These are phyloP conservation scores for Lutraria lutraria DNA, from an alignment of 2,888 invertebrate genomes.

Conservation along the genomic window DNA sequence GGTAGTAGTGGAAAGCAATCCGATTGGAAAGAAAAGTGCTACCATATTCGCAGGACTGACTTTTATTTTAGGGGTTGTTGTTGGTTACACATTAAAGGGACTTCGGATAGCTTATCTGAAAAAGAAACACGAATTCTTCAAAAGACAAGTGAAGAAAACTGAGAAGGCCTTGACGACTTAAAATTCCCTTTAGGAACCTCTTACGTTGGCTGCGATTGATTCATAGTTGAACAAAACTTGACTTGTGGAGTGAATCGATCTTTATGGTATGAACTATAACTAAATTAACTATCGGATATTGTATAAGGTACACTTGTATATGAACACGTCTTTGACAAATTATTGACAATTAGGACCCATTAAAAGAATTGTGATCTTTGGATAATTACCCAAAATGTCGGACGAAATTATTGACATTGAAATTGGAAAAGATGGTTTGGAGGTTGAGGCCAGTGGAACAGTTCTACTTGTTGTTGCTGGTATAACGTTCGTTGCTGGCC, in stretches of 20 bases:
- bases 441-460: slow-evolving; percentile 68
- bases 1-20: slow-evolving; percentile 45
- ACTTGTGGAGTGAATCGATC: slow-evolving; percentile 5
- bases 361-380: not conserved
- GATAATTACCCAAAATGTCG: slow-evolving; percentile 49
- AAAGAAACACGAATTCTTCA: slow-evolving; percentile 76
- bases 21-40: slow-evolving; percentile 51
- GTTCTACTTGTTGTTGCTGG: slow-evolving; percentile 59
- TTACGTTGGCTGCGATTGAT: slow-evolving; percentile 45
- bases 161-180: slow-evolving; percentile 41
- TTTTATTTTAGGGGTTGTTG: slow-evolving; percentile 74
- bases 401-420: slow-evolving; percentile 62
- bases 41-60: slow-evolving; percentile 70
- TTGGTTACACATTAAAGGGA: slow-evolving; percentile 76
- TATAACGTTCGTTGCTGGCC: slow-evolving; percentile 60
- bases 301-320: no score
- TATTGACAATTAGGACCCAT: no score
- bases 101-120: slow-evolving; percentile 74
- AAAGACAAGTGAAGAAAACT: slow-evolving; percentile 70
- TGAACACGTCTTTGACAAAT: no score
- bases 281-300: no score
- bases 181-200: slow-evolving; percentile 25
- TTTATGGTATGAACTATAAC: not conserved
- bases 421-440: slow-evolving; percentile 66
- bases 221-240: not conserved